Evolutionary conservation across 2,888 invertebrate genomes (phyloP).

Genomic region (Cryptosula pallasiana): DNA sequence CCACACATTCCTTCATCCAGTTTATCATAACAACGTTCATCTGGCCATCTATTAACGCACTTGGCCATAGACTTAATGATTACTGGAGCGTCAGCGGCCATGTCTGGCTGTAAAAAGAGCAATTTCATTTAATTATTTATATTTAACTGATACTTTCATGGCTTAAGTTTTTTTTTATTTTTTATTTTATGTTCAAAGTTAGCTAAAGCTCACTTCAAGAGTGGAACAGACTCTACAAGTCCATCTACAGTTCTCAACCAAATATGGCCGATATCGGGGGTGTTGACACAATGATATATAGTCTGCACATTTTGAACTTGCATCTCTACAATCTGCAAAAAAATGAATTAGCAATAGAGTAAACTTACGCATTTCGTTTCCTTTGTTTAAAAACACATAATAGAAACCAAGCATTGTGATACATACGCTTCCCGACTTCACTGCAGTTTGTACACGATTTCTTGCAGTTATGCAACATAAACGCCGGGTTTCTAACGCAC

Average conservation of each 20-base stretch:
- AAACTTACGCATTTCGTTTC: too few relatives aligned
- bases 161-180: neutral
- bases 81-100: neutral
- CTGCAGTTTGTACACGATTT: slow-evolving; percentile 30
- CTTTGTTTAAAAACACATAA: neutral
- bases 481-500: slow-evolving; percentile 30
- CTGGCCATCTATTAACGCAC: neutral
- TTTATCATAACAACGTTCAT: neutral
- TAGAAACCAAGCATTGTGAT: neutral
- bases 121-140: neutral
- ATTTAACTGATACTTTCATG: neutral
- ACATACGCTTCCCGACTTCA: neutral
- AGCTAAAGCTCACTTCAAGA: neutral
- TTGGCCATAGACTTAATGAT: neutral
- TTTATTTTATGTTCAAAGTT: too few relatives aligned
- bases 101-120: too few relatives aligned
- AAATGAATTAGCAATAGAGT: too few relatives aligned
- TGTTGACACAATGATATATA: neutral
- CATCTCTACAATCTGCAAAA: slow-evolving; percentile 8
- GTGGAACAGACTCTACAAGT: neutral
- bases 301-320: neutral
- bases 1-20: neutral
- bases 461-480: slow-evolving; percentile 30
- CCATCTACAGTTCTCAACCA: neutral
- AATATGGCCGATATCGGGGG: neutral